These are phyloP conservation scores for Patiria pectinifera DNA, from an alignment of 53 echinoderm and acorn worm species.

Conservation along the genomic window DNA sequence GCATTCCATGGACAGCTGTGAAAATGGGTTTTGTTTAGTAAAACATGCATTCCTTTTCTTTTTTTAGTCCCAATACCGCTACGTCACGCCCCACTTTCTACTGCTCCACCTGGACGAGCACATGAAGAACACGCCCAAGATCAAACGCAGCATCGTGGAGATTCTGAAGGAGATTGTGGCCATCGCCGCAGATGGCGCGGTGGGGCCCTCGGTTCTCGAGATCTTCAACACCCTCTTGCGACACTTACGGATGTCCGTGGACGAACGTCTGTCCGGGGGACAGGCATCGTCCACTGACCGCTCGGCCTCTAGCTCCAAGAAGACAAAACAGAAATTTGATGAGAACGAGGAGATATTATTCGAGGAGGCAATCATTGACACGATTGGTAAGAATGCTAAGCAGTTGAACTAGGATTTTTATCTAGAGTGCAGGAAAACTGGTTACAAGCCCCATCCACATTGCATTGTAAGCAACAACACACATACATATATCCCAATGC, in stretches of 20 bases:
- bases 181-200: constrained; percentile 96
- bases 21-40: too few relatives aligned
- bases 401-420: background rate
- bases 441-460: too few relatives aligned
- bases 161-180: constrained; percentile 94
- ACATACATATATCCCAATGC: too few relatives aligned
- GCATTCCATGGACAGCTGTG: too few relatives aligned
- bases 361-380: constrained; percentile 97
- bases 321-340: constrained; percentile 66
- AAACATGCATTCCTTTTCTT: too few relatives aligned
- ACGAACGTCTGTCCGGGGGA: constrained; percentile 77
- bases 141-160: constrained; percentile 97
- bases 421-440: too few relatives aligned
- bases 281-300: constrained; percentile 24
- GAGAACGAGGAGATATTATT: constrained; percentile 89
- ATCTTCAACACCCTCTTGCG: constrained; percentile 94
- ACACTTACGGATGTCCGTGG: constrained; percentile 89
- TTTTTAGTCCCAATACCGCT: constrained; percentile 89
- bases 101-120: constrained; percentile 94
- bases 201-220: constrained; percentile 94
- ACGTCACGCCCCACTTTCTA: constrained; percentile 91
- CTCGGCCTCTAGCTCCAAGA: constrained; percentile 1
- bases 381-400: constrained; percentile 76
- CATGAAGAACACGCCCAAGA: constrained; percentile 83
- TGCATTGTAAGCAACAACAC: too few relatives aligned